Conservation (phyloP, 2,888 invertebrate genomes). For the Drosophila cracens region DNA sequence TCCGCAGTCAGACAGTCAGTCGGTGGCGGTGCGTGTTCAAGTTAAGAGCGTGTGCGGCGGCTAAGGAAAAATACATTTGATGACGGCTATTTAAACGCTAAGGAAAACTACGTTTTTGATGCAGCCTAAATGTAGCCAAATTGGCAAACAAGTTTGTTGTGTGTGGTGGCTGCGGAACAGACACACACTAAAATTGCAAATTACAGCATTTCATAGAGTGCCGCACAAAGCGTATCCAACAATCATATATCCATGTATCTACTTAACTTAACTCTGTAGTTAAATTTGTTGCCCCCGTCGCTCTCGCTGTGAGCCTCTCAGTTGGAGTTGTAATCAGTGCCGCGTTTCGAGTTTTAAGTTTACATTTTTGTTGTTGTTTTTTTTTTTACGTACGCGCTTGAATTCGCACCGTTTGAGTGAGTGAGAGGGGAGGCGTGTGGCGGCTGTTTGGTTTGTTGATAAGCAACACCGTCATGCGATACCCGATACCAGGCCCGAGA, state of each 20-base stretch:
- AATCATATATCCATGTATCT: constrained; percentile 21
- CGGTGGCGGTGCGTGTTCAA: constrained; percentile 48
- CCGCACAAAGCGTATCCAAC: constrained; percentile 23
- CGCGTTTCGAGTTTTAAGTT: constrained; percentile 25
- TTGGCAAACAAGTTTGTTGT: constrained; percentile 63
- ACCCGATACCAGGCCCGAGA: constrained; percentile 31
- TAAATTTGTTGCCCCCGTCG: constrained; percentile 1
- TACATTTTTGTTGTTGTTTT: neutral
- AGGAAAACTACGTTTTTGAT: constrained; percentile 28
- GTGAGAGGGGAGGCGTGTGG: neutral
- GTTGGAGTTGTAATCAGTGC: constrained; percentile 32
- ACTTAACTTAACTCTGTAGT: constrained; percentile 28
- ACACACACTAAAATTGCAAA: constrained; percentile 20
- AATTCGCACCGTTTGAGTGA: constrained; percentile 33
- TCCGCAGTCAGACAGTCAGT: constrained; percentile 26
- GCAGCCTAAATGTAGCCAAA: constrained; percentile 54
- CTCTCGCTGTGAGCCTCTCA: neutral
- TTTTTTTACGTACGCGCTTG: constrained; percentile 32
- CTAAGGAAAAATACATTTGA: constrained; percentile 27
- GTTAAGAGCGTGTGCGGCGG: constrained; percentile 53
- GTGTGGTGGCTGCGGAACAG: constrained; percentile 24
- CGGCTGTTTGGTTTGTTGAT: constrained; percentile 38
- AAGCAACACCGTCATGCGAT: constrained; percentile 56
- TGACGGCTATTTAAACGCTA: constrained; percentile 16
- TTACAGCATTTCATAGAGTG: constrained; percentile 51